A percentile compares a stretch with the other conserved stretches of the same genome.
Conservation (phyloP, 1,140 invertebrate species). For the Doryteuthis pealeii region DNA sequence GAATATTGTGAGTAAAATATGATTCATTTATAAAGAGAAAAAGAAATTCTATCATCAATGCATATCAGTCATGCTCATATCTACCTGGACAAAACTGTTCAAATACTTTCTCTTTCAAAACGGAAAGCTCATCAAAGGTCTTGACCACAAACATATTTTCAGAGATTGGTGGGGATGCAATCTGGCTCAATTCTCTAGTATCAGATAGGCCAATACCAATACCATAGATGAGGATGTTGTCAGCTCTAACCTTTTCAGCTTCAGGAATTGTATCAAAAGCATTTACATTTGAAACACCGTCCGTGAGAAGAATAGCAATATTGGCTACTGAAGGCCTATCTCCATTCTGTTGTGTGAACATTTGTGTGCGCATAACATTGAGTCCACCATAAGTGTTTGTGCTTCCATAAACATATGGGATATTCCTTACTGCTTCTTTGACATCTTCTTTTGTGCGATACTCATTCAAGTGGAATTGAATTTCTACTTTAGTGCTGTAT, state of each 20-base stretch:
- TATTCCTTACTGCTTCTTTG: conserved; percentile 32
- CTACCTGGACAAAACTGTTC: conserved; percentile 36
- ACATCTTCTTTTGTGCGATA: conserved; percentile 22
- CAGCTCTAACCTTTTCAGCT: conserved; percentile 30
- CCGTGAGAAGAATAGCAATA: conserved; percentile 43
- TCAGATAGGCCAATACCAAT: conserved; percentile 41
- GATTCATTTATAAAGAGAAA: too few species aligned
- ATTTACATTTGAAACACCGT: conserved; percentile 51
- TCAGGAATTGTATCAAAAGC: conserved; percentile 42
- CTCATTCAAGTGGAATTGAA: conserved; percentile 32
- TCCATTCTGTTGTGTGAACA: conserved; percentile 20
- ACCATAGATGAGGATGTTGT: conserved; percentile 44
- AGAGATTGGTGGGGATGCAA: conserved; percentile 25
- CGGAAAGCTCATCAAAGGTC: conserved; percentile 39
- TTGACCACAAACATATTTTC: conserved; percentile 36
- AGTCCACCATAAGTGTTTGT: conserved; percentile 37
- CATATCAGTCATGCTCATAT: too few species aligned
- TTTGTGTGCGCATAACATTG: conserved; percentile 9
- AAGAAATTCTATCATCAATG: too few species aligned
- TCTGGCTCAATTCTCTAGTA: conserved; percentile 11
- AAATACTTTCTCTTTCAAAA: conserved; percentile 37
- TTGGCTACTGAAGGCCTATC: conserved; percentile 37
- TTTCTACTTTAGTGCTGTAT: conserved; percentile 18
- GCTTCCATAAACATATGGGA: conserved; percentile 30
- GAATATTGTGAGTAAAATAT: too few species aligned